Conservation (phyloP, 1,140 invertebrate genomes). For the Paracyclopina nana region DNA sequence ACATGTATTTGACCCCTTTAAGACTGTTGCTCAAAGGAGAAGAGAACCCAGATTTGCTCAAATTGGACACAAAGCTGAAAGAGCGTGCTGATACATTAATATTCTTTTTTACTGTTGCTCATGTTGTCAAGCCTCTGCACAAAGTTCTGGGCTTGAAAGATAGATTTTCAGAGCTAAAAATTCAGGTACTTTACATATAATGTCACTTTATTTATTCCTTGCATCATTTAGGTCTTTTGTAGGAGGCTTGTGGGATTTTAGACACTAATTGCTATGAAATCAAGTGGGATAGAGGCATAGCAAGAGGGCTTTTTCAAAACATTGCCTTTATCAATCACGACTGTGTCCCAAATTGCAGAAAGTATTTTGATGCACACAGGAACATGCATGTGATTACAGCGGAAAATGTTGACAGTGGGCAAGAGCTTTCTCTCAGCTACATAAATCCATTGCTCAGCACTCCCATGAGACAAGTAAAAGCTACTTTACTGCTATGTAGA, state of each 20-base stretch:
- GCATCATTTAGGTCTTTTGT: too few relatives aligned
- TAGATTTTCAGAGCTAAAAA: background rate
- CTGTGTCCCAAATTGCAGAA: background rate
- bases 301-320: background rate
- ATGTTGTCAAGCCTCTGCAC: background rate
- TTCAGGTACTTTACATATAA: too few relatives aligned
- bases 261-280: background rate
- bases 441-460: background rate
- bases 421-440: background rate
- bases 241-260: background rate
- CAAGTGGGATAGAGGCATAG: background rate
- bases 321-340: slow-evolving; percentile 1
- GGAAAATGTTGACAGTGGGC: background rate
- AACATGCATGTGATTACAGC: background rate
- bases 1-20: background rate
- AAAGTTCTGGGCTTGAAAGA: background rate
- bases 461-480: background rate
- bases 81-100: background rate
- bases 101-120: background rate
- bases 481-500: background rate
- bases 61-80: background rate
- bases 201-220: too few relatives aligned
- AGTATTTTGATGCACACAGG: background rate
- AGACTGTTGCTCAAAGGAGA: background rate
- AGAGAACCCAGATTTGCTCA: background rate